phyloP scores from a whole-genome alignment of 2,888 invertebrate species.

The Cryptosula pallasiana region DNA sequence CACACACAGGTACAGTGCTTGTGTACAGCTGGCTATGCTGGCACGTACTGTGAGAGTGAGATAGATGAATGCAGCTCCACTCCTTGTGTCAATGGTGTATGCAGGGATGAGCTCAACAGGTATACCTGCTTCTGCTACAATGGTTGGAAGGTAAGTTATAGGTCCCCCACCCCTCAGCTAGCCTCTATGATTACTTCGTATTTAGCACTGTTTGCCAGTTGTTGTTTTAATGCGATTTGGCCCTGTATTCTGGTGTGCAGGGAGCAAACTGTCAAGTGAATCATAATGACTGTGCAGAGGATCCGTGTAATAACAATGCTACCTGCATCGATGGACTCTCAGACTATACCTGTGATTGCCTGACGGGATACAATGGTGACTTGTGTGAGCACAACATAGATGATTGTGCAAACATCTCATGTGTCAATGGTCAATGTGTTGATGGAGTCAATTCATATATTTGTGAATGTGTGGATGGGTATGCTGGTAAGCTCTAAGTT shows the following conservation, averaged over 20 bases:
- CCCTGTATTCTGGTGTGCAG: not conserved
- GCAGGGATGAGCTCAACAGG: not conserved
- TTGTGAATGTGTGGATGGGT: not conserved
- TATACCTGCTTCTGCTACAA: conserved; percentile 9
- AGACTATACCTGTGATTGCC: conserved; percentile 1
- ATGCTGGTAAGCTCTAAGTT: not conserved
- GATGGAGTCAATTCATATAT: not conserved
- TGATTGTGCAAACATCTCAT: not conserved
- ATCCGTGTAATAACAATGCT: not conserved
- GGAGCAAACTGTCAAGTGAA: conserved; percentile 12
- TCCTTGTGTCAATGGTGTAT: conserved; percentile 16
- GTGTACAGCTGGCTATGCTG: conserved; percentile 9
- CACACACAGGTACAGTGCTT: too few species aligned
- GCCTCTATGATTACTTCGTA: too few species aligned
- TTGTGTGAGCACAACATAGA: conserved; percentile 8
- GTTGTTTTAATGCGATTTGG: not conserved
- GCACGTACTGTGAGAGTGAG: conserved; percentile 17
- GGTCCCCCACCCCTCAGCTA: too few species aligned
- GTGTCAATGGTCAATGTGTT: not conserved
- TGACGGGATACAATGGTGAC: not conserved
- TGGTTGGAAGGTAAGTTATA: conserved; percentile 13
- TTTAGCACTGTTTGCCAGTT: too few species aligned
- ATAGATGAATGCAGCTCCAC: conserved; percentile 9
- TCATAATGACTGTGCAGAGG: conserved; percentile 9
- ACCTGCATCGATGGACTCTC: not conserved